phyloP scores from a whole-genome alignment of 2,888 invertebrate species.

The Meiosimyza platycephala region DNA sequence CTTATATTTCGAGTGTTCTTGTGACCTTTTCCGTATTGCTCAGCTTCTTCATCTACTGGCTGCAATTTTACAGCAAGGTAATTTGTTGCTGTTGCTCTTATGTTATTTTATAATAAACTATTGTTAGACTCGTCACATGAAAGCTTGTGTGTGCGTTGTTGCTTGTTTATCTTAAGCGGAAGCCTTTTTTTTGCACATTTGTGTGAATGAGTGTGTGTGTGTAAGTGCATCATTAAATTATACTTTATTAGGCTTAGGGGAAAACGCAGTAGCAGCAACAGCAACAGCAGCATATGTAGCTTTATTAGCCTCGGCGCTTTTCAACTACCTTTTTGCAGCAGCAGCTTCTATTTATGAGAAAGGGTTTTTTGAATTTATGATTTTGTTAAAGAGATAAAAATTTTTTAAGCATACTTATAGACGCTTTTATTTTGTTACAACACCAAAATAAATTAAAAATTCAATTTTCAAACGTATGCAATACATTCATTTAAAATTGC shows the following conservation, averaged over 20 bases:
- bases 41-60: neutral
- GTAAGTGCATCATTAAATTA: conserved; percentile 34
- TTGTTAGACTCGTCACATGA: too few relatives aligned
- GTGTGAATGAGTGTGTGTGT: conserved; percentile 7
- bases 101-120: too few relatives aligned
- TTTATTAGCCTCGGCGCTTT: neutral
- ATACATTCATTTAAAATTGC: neutral
- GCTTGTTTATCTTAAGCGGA: conserved; percentile 22
- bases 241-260: conserved; percentile 30
- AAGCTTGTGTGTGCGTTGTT: neutral
- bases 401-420: conserved; percentile 38
- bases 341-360: neutral
- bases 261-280: conserved; percentile 3
- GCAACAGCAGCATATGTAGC: neutral
- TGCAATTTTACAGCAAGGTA: neutral
- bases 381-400: conserved; percentile 61
- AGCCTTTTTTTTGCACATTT: neutral
- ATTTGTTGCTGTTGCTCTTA: conserved; percentile 12
- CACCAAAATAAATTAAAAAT: conserved; percentile 9
- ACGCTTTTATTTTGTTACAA: neutral
- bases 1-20: too few relatives aligned
- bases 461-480: conserved; percentile 10
- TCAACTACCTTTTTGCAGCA: neutral
- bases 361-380: conserved; percentile 56
- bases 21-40: too few relatives aligned